These are phyloP conservation scores for Oostethus manadensis DNA, from an alignment of 2,113 vertebrate genomes.

Conservation along the genomic window DNA sequence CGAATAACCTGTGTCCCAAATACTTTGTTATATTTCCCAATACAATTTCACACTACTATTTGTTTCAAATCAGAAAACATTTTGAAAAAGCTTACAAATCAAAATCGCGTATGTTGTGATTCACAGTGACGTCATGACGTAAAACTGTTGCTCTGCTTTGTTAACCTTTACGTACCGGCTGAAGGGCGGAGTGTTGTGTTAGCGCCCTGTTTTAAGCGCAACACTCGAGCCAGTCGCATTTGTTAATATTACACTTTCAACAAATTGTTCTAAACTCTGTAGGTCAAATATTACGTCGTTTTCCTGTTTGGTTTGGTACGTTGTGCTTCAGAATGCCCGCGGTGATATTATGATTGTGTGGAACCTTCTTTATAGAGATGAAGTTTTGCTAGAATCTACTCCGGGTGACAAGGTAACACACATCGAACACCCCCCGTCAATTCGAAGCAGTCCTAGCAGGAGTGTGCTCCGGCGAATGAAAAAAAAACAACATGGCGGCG, in stretches of 20 bases:
- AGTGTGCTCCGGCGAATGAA: slow-evolving; percentile 23
- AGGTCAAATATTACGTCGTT: too few relatives aligned
- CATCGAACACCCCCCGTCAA: slow-evolving; percentile 14
- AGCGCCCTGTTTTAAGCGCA: background rate
- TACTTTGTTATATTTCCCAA: too few relatives aligned
- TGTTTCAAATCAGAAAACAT: background rate
- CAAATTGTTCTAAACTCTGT: too few relatives aligned
- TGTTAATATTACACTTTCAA: too few relatives aligned
- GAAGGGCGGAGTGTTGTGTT: background rate
- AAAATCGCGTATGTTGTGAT: slow-evolving; percentile 32
- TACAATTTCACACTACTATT: too few relatives aligned
- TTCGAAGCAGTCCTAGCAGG: slow-evolving; percentile 32
- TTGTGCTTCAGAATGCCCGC: too few relatives aligned
- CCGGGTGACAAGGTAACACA: accelerated
- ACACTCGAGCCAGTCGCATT: accelerated
- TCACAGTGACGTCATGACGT: slow-evolving; percentile 34
- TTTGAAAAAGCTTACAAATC: background rate
- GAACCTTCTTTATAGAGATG: background rate
- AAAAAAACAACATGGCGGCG: slow-evolving; percentile 53
- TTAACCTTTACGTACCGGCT: background rate
- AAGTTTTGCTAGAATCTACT: background rate
- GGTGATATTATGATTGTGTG: background rate
- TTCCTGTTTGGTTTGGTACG: background rate
- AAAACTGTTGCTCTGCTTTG: too few relatives aligned
- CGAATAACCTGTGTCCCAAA: too few relatives aligned